These are phyloP conservation scores for Cisticola juncidis DNA, from an alignment of 2,113 vertebrate species.

Conservation along the genomic window DNA sequence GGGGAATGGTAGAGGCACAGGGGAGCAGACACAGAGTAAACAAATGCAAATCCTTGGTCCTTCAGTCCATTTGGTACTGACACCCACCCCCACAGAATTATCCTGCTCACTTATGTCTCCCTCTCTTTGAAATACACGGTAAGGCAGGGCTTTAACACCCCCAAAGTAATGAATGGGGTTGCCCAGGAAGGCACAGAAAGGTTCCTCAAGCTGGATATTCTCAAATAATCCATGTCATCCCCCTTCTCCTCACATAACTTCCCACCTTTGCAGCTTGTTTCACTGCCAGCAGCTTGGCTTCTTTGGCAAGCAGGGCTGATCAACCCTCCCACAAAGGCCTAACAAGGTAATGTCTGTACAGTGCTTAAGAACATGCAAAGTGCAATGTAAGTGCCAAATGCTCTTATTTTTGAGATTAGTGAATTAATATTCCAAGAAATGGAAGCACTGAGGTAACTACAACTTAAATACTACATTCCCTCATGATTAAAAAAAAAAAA, in stretches of 20 bases:
- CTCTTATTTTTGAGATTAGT: conserved; percentile 11
- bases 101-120: not conserved
- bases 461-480: not conserved
- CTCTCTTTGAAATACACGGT: not conserved
- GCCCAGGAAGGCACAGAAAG: conserved; percentile 1
- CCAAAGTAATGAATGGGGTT: not conserved
- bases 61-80: not conserved
- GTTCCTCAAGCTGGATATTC: not conserved
- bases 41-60: not conserved
- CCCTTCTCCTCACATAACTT: not conserved
- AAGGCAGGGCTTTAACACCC: not conserved
- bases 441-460: not conserved
- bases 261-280: not conserved
- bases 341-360: not conserved
- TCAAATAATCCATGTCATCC: not conserved
- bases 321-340: not conserved
- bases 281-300: not conserved
- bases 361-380: conserved; percentile 35
- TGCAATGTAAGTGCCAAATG: conserved; percentile 28
- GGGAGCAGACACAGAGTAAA: not conserved
- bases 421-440: conserved; percentile 28
- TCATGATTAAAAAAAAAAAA: not conserved
- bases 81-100: not conserved
- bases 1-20: not conserved
- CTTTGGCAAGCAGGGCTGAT: not conserved